Conservation (phyloP, 2,113 vertebrate species). For the Microtus oregoni region DNA sequence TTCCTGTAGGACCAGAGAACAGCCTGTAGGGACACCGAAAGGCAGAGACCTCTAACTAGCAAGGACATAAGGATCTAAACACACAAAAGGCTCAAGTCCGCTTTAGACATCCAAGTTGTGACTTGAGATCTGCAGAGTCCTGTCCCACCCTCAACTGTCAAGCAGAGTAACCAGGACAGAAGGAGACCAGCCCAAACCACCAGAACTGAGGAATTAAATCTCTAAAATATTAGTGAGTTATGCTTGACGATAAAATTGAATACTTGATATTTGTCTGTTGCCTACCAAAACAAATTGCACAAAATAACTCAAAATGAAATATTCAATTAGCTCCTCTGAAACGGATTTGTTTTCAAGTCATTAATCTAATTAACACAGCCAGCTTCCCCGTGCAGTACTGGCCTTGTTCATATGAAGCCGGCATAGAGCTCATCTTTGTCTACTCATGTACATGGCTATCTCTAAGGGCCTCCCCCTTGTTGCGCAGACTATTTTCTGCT, state of each 20-base stretch:
- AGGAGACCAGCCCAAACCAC: neutral
- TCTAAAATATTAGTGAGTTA: neutral
- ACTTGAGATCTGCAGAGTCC: neutral
- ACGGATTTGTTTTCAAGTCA: slow-evolving; percentile 48
- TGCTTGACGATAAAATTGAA: slow-evolving; percentile 54
- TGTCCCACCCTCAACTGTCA: neutral
- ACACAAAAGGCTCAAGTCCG: neutral
- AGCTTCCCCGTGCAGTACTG: neutral
- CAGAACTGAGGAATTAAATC: slow-evolving; percentile 33
- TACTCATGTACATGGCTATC: fast-evolving
- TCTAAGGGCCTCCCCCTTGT: slow-evolving; percentile 27
- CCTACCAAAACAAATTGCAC: slow-evolving; percentile 66
- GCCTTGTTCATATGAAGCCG: neutral
- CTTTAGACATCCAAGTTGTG: neutral
- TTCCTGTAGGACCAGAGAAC: fast-evolving
- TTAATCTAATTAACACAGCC: slow-evolving; percentile 63
- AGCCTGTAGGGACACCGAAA: fast-evolving
- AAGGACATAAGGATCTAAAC: neutral
- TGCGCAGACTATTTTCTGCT: slow-evolving; percentile 37
- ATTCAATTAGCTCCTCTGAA: slow-evolving; percentile 64
- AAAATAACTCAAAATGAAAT: slow-evolving; percentile 68
- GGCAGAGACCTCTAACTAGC: neutral
- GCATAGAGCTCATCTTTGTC: neutral
- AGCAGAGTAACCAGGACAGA: neutral
- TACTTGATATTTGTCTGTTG: slow-evolving; percentile 52